These are phyloP conservation scores for Circaetus cinerascens DNA, from an alignment of 2,113 vertebrate species.

Conservation along the genomic window DNA sequence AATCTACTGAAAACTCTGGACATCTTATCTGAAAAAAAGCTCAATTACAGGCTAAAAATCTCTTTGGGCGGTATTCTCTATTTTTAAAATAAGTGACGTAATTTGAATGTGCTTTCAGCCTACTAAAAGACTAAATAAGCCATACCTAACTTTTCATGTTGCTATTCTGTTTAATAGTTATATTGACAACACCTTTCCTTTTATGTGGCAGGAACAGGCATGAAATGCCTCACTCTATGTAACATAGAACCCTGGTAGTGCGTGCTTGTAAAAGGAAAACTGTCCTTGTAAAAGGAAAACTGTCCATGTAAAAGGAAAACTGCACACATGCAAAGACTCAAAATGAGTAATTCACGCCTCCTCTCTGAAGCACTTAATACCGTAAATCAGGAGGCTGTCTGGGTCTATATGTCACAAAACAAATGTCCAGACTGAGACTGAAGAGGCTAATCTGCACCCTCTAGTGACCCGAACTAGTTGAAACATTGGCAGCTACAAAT, in stretches of 20 bases:
- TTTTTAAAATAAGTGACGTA: background rate
- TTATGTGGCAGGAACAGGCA: background rate
- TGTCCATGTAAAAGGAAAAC: background rate
- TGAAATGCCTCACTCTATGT: background rate
- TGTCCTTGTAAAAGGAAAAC: background rate
- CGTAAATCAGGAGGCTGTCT: background rate
- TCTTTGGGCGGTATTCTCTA: background rate
- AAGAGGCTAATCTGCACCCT: conserved; percentile 59
- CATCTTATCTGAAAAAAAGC: conserved; percentile 26
- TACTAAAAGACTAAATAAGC: conserved; percentile 35
- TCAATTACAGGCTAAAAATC: conserved; percentile 23
- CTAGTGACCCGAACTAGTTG: conserved; percentile 44
- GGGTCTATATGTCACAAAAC: background rate
- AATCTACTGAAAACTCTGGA: background rate
- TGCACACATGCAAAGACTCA: background rate
- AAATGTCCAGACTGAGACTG: background rate
- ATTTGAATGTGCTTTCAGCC: conserved; percentile 31
- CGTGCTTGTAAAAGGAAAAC: background rate
- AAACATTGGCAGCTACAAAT: conserved; percentile 9
- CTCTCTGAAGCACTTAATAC: background rate
- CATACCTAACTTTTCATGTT: conserved; percentile 2
- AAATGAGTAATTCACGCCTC: background rate
- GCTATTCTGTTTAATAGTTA: conserved; percentile 1
- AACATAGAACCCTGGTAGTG: background rate
- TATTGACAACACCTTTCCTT: background rate